Evolutionary conservation across 2,113 vertebrate genomes (phyloP).

Genomic region (Neodon shergylaensis): DNA sequence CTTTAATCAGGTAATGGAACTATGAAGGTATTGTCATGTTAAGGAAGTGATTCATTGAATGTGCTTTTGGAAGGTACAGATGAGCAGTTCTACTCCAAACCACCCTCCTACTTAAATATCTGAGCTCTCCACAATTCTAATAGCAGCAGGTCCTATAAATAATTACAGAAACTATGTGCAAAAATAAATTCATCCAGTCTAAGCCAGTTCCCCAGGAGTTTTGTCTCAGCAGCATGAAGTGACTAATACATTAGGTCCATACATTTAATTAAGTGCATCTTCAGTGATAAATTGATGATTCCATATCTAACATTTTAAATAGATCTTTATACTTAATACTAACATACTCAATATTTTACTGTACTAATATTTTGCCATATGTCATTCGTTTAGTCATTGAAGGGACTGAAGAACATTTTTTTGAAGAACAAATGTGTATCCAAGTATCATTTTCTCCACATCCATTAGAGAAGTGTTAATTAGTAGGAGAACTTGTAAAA

Average conservation of each 20-base stretch:
- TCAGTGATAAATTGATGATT: background rate
- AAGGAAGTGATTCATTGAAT: no score
- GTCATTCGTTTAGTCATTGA: conserved; percentile 53
- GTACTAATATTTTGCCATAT: conserved; percentile 51
- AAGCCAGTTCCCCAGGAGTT: background rate
- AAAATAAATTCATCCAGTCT: background rate
- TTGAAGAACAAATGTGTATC: conserved; percentile 16
- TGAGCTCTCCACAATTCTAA: background rate
- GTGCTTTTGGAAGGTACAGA: no score
- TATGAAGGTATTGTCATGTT: no score
- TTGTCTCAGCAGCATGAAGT: background rate
- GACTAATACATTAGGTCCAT: background rate
- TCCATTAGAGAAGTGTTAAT: conserved; percentile 71
- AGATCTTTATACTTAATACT: conserved; percentile 20
- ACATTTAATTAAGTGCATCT: background rate
- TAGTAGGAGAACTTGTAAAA: conserved; percentile 27
- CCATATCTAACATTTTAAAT: background rate
- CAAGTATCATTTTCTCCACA: conserved; percentile 57
- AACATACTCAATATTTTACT: conserved; percentile 32
- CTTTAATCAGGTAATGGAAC: background rate
- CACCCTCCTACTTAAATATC: no score
- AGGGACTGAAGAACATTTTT: background rate
- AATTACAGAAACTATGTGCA: background rate
- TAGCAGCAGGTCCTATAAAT: background rate
- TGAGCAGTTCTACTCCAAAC: rapidly evolving